Evolutionary conservation across 2,888 invertebrate genomes (phyloP), one percentile per base, ranked within the genome.

Genomic region (Tenthredo distinguenda): DNA sequence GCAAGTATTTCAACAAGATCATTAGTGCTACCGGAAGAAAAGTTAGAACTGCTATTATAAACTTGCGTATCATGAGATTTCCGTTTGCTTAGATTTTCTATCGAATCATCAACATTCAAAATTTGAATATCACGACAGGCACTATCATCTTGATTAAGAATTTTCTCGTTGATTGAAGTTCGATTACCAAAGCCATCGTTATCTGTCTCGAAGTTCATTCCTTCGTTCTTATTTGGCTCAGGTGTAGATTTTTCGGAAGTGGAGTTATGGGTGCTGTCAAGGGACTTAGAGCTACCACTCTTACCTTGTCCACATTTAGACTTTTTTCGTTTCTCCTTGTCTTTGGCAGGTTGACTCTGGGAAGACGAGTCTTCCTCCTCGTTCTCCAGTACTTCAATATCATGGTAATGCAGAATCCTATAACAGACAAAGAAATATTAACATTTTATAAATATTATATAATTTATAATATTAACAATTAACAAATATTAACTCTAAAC

Each of bases 391-490:
- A 95, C 94, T 89, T 96, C 95, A 85, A 97, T 95, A 90, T 97
- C 96, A 93, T 97, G 96, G 89, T 96, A 96, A 93, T 96, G 96
- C n/a, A 97, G 94, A 88, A 97, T 94, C 91, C 97, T 97, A 93
- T 0, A 93, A 91, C 34, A 50, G 26, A 55, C 7, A n/a, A 55
- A 34, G 1, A 77, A 21, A 26, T 18, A 21, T 40, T 62, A 72
- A 31, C 55, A 26, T 55, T 77, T 26, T 26, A 26, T 26, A 26
- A 26, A 26, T 26, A 26, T 26, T 26, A 26, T 26, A 26, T 26
- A 26, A 26, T 26, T 26, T 26, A 26, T 26, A 26, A 26, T 26
- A 26, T 26, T 26, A 26, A 26, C 26, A 26, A 26, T 26, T 26
- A 26, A 26, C 26, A 26, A 26, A 26, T 26, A 26, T 26, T 26